phyloP scores from a whole-genome alignment of 2,888 invertebrate species.

The Mantis religiosa region DNA sequence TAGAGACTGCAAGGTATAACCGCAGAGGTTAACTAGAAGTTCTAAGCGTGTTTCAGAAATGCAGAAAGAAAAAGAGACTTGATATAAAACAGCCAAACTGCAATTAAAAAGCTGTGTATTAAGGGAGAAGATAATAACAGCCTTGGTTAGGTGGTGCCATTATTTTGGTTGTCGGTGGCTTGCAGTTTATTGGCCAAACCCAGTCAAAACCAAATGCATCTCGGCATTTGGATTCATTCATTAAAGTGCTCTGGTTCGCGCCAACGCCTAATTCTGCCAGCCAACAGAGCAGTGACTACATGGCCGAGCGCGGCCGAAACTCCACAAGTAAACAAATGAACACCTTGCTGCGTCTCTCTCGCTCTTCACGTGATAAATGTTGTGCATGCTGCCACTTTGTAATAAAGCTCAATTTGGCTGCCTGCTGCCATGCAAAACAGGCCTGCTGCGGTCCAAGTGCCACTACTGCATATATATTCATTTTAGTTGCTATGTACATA shows the following conservation, averaged over 20 bases:
- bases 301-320: neutral
- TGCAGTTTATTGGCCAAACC: neutral
- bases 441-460: neutral
- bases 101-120: no score
- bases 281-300: neutral
- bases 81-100: no score
- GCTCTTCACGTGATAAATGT: conserved; percentile 3
- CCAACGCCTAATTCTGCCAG: neutral
- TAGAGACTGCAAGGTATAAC: no score
- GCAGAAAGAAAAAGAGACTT: no score
- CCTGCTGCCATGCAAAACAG: neutral
- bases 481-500: neutral
- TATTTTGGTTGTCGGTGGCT: neutral
- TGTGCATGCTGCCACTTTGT: neutral
- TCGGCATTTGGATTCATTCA: conserved; percentile 3
- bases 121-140: no score
- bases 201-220: conserved; percentile 1
- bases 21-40: no score
- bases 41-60: no score
- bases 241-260: neutral
- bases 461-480: neutral
- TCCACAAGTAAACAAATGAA: conserved; percentile 5
- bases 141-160: neutral
- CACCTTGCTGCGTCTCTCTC: neutral
- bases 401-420: conserved; percentile 18